phyloP scores from a whole-genome alignment of 2,113 vertebrate species.

The Burhinus oedicnemus region DNA sequence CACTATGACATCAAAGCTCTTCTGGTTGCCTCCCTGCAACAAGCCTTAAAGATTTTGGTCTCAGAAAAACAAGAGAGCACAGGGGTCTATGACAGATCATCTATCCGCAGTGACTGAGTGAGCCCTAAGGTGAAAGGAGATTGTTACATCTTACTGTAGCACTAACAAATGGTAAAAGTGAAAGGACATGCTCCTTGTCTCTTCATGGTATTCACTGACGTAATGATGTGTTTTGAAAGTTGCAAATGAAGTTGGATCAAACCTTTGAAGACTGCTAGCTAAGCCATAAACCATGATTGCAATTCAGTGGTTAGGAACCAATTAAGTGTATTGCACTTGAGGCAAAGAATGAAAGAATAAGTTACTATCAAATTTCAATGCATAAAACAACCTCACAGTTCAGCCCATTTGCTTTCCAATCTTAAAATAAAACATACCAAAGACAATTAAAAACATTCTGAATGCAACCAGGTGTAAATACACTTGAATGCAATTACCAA shows the following conservation, averaged over 20 bases:
- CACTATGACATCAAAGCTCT: neutral
- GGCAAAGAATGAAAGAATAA: constrained; percentile 15
- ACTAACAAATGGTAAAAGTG: neutral
- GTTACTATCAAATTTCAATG: neutral
- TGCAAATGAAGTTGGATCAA: neutral
- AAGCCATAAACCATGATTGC: constrained; percentile 18
- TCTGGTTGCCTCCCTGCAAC: accelerated
- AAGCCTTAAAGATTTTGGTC: neutral
- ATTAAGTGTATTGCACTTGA: constrained; percentile 5
- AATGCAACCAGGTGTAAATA: constrained; percentile 39
- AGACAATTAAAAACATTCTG: constrained; percentile 25
- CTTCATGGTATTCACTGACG: neutral
- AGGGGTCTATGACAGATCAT: neutral
- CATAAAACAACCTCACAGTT: neutral
- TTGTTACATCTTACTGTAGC: neutral
- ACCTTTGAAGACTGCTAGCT: constrained; percentile 14
- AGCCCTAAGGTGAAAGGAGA: neutral
- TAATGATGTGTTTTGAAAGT: neutral
- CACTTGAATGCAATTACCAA: neutral
- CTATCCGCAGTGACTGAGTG: neutral
- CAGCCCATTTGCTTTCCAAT: neutral
- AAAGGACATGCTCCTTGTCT: neutral
- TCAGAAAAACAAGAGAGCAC: neutral
- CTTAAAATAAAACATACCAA: neutral
- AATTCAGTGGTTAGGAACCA: constrained; percentile 25